These are phyloP conservation scores for Scaptomyza parva DNA, from an alignment of 2,888 invertebrate genomes.

Conservation along the genomic window DNA sequence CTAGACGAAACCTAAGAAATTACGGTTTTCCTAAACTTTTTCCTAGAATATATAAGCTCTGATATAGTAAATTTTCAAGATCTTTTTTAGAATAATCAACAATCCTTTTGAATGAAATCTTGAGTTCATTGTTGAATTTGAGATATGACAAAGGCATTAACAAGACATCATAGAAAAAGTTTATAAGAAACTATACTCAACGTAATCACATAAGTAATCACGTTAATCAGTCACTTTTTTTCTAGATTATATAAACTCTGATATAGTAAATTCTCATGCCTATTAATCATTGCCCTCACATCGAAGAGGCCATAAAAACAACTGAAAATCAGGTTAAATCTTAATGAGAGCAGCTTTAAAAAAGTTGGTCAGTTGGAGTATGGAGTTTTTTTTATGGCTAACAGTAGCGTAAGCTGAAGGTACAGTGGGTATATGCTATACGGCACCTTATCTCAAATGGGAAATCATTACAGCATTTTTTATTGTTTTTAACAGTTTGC, in stretches of 20 bases:
- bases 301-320: slow-evolving; percentile 59
- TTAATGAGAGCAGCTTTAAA: slow-evolving; percentile 68
- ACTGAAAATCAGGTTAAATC: slow-evolving; percentile 66
- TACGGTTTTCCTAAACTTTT: no score
- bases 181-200: no score
- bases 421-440: slow-evolving; percentile 33
- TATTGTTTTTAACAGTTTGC: slow-evolving; percentile 68
- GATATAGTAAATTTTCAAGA: no score
- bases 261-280: slow-evolving; percentile 8
- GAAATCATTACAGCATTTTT: slow-evolving; percentile 77
- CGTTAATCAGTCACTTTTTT: background rate
- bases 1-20: no score
- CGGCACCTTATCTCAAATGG: slow-evolving; percentile 76
- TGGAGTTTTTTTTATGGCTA: slow-evolving; percentile 42
- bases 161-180: no score
- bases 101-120: no score
- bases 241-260: background rate
- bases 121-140: no score
- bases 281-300: slow-evolving; percentile 57
- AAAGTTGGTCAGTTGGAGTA: slow-evolving; percentile 32
- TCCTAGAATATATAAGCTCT: no score
- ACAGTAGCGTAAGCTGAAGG: slow-evolving; percentile 41
- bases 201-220: no score
- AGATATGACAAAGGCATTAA: no score
- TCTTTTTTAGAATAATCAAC: no score